Base-by-base conservation (phyloP, 2,888 invertebrate species). In the Drosophila multiciliata region DNA sequence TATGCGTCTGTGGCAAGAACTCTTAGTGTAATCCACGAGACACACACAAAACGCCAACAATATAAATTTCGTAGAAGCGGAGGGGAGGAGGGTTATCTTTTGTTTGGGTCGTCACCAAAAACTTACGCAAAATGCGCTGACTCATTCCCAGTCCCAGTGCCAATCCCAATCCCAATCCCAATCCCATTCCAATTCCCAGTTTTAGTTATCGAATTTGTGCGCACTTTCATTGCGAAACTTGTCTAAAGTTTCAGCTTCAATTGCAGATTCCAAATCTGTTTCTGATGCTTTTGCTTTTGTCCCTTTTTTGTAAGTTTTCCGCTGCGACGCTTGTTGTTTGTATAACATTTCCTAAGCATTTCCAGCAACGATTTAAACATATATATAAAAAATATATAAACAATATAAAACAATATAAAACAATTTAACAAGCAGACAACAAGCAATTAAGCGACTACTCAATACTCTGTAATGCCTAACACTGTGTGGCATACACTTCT, bases 121-220 rank as follows among this genome's bases (percentile, higher is more conserved):
- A 66, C 57, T 66, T 50, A 70, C 74, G 65, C 64, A 77, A 74
- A 74, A 23, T 45, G 45, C 52, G 78, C 77, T 77, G 76, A 77
- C 49, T 69, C 78, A 77, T 15, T 35, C 5, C 33, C 11, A 33
- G 33, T 40, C 17, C 15, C 8, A 77, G 45, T 40, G 1, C 38
- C 17, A 48, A 8, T 40, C 3, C 38, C 17, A 48, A 8, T 38
- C 0, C 17, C 35, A 35, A 12, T 40, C n/a, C 40, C 40, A 40
- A 9, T 40, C 38, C 1, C 54, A 29, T 42, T 40, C 26, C 23
- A 6, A 55, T 40, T n/a, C 20, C 15, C 38, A 32, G 29, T 12
- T 11, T 26, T 26, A 50, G 38, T 55, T 57, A 63, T 63, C 62
- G 62, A 61, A 59, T 62, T 64, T 23, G 60, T 65, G 53, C 69